Evolutionary conservation across 2,113 vertebrate species (phyloP).

Genomic region (Oncorhynchus gorbuscha): DNA sequence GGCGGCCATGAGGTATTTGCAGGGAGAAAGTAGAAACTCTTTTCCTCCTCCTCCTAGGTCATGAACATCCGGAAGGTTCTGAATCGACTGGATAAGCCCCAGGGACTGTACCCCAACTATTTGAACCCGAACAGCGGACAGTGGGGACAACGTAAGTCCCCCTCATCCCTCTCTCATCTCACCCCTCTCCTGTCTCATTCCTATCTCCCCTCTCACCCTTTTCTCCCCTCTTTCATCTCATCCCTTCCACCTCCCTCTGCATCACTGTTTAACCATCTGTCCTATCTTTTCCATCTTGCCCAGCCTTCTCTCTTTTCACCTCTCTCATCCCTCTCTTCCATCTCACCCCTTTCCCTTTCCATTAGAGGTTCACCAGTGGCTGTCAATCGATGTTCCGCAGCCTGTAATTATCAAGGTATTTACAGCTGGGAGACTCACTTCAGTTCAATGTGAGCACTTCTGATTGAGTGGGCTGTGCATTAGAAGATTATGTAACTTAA

Average conservation of each 20-base stretch:
- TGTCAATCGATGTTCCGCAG: too few species aligned
- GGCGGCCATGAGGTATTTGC: too few species aligned
- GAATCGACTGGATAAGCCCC: slow-evolving; percentile 91
- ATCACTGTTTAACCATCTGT: neutral
- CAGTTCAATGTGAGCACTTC: too few species aligned
- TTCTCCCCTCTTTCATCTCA: neutral
- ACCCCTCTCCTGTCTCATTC: neutral
- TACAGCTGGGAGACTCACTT: too few species aligned
- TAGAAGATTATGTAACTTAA: too few species aligned
- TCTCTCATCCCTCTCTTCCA: neutral
- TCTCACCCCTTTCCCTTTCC: too few species aligned
- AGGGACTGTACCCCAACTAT: slow-evolving; percentile 97
- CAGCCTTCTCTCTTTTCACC: neutral
- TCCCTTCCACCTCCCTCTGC: neutral
- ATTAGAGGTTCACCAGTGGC: too few species aligned
- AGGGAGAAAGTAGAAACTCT: too few species aligned
- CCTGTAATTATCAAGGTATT: too few species aligned
- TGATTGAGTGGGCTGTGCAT: too few species aligned
- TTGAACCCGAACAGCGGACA: slow-evolving; percentile 98
- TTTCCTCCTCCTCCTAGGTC: slow-evolving; percentile 70
- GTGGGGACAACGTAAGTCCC: slow-evolving; percentile 96
- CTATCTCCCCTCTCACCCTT: neutral
- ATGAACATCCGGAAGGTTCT: slow-evolving; percentile 96
- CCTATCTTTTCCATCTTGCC: neutral
- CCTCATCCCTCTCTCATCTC: neutral